Evolutionary conservation across 2,113 vertebrate species (phyloP), one percentile per base, ranked within the genome.

Genomic region (Atlantisia rogersi): DNA sequence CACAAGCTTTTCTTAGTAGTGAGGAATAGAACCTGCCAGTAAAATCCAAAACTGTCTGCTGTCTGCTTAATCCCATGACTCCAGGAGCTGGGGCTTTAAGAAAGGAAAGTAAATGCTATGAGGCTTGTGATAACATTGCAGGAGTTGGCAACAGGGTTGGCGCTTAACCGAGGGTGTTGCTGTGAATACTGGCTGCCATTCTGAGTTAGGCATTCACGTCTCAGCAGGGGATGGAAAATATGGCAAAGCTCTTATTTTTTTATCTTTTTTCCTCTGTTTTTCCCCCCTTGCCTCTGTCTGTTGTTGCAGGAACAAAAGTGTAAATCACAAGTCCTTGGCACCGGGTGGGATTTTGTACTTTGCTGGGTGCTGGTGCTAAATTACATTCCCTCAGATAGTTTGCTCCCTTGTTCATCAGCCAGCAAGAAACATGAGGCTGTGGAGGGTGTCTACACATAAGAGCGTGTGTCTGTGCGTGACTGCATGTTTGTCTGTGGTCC

Each of bases 171-270:
- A 88, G 92, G 82, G 90, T 93, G 80, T 90, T 95, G 82, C 94
- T 95, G 86, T 55, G 73, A 93, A 59, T 42, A 70, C 76, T 88
- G 95, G 83, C 88, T 95, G 91, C 95, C 80, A 81, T 92, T 88
- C 4, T 68, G 80, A 64, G 5, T n/a, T n/a, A 68, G 65, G 65
- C 65, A 68, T 75, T 88, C 88, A 46, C 40, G 8, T 74, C 86
- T 94, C 46, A 0, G 77, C 95, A 87, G 86, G 91, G 77, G 58
- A 95, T 89, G 86, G 93, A 94, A 95, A 96, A 97, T 85, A 65
- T 17, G 19, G 56, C 80, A 94, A 94, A 89, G 58, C 48, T 46
- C 17, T 48, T 85, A 82, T 58, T 46, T 39, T 40, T 28, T 15
- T 10, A 3, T 28, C 35, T 35, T 68, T 11, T 15, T 55, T n/a